Evolutionary conservation across 2,113 vertebrate genomes (phyloP).

Genomic region (Thalassarche chlororhynchos): DNA sequence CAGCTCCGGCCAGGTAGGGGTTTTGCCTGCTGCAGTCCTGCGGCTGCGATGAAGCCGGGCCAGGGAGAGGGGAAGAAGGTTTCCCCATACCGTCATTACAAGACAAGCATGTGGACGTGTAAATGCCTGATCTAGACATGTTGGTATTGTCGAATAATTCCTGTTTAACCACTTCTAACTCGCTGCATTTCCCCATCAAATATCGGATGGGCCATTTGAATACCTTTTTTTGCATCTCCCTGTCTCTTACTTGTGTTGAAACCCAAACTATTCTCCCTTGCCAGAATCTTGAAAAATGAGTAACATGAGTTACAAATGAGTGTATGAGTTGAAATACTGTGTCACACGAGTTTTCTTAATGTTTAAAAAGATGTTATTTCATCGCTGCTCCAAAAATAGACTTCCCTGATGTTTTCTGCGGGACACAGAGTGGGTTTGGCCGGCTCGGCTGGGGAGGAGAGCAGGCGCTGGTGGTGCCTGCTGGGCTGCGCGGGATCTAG

Average conservation of each 20-base stretch:
- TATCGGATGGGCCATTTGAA: background rate
- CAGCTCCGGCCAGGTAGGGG: background rate
- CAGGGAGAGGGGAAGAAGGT: background rate
- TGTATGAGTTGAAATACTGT: background rate
- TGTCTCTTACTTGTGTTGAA: background rate
- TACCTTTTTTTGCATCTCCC: background rate
- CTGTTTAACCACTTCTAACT: background rate
- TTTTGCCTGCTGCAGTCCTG: background rate
- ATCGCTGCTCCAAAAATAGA: background rate
- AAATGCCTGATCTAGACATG: background rate
- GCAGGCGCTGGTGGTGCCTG: background rate
- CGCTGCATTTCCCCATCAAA: background rate
- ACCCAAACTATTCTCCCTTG: background rate
- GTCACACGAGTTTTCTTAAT: rapidly evolving
- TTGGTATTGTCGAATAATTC: background rate
- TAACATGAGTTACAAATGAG: rapidly evolving
- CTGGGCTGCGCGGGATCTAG: background rate
- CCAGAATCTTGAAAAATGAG: background rate
- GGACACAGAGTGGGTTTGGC: background rate
- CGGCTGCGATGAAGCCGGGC: rapidly evolving
- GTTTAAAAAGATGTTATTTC: background rate
- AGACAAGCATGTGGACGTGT: background rate
- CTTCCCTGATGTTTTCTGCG: background rate
- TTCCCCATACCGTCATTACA: background rate
- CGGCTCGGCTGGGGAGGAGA: background rate